Evolutionary conservation across 2,888 invertebrate species (phyloP), one percentile per base, ranked within the genome.

Genomic region (Luperina nickerlii): DNA sequence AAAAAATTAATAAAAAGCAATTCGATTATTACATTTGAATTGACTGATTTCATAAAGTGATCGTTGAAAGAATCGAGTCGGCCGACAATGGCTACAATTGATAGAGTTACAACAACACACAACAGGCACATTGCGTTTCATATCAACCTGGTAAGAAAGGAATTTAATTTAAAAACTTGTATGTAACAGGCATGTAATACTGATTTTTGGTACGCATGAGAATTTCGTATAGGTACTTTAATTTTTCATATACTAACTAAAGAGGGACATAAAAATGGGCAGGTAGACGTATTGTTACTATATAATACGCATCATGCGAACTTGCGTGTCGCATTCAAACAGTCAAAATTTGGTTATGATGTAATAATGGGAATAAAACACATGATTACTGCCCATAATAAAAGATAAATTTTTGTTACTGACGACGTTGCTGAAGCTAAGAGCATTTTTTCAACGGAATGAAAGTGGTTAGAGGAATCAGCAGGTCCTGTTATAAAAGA

Each of bases 251-350:
- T 62, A 76, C 45, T 48, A 67, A 80, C 63, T 82, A 81, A 79
- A 79, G 38, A 72, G 65, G 75, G 9, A 72, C 66, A 89, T 89
- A 88, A 88, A 86, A 78, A 80, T 80, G 62, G 75, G 72, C 68
- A 78, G 71, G 85, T 74, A 82, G 32, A 77, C 66, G 67, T 71
- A 81, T 81, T 75, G 72, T 86, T 84, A 73, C 67, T 77, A 73
- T 84, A 85, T 83, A 86, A 76, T 86, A 89, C 82, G 79, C 84
- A 86, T 87, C 91, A 91, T 91, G 91, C 91, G 73, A 91, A 81
- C 81, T 92, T 72, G 92, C 92, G 92, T 92, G 92, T 81, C 81
- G 74, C 74, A 83, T 87, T 79, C 81, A 83, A 84, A 81, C 75
- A 83, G 84, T 83, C 78, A 79, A 90, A 87, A 87, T 88, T 84